phyloP scores from a whole-genome alignment of 2,888 invertebrate species.

The Coelopa pilipes region DNA sequence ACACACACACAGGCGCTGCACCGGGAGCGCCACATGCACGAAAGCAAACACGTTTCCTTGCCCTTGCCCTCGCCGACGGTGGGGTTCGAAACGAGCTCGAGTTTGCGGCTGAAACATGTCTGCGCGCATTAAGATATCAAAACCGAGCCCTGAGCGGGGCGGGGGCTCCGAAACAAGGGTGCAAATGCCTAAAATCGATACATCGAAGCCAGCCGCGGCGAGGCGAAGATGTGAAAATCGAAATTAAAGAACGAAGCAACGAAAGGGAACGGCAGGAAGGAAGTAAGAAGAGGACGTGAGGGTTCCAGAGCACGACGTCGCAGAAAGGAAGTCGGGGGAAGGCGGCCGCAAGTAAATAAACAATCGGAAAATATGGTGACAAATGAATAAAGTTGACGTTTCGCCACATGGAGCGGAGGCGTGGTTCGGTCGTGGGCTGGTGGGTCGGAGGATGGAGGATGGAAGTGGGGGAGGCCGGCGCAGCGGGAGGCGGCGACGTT shows the following conservation, averaged over 20 bases:
- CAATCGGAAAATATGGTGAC: slow-evolving; percentile 14
- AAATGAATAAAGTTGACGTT: slow-evolving; percentile 22
- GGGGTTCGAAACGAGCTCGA: no score
- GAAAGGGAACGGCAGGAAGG: not conserved
- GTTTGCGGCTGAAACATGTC: not conserved
- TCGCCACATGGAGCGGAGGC: not conserved
- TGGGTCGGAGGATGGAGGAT: not conserved
- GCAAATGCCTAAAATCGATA: slow-evolving; percentile 22
- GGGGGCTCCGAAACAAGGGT: slow-evolving; percentile 3
- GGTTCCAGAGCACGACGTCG: not conserved
- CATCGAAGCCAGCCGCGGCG: not conserved
- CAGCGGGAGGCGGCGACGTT: no score
- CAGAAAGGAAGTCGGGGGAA: no score
- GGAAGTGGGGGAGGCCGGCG: no score
- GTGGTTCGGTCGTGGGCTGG: no score
- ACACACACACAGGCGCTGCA: no score
- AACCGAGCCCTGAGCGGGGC: not conserved
- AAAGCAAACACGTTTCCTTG: not conserved
- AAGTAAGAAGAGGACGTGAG: not conserved
- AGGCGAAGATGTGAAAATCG: not conserved
- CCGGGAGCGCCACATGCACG: not conserved
- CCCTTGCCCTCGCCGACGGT: no score
- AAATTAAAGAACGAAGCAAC: not conserved
- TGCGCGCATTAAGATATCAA: slow-evolving; percentile 24
- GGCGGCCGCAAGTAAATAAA: no score